A percentile compares a stretch with the other conserved stretches of the same genome.
phyloP scores from a whole-genome alignment of 2,797 vertebrate species.

The Diplodus puntazzo region DNA sequence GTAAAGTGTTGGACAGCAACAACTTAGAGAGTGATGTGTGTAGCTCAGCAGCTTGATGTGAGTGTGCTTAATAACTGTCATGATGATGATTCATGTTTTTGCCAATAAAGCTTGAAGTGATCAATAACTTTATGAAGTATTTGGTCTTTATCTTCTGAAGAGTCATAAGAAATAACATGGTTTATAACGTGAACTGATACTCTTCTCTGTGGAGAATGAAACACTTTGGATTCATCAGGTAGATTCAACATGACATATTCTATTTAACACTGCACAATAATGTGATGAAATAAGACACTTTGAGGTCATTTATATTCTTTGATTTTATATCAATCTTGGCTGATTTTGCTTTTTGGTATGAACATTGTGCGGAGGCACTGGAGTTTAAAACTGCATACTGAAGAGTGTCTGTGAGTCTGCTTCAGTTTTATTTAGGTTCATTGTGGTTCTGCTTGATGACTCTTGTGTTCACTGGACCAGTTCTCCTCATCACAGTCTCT shows the following conservation, averaged over 20 bases:
- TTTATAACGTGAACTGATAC: background rate
- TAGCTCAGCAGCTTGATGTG: conserved; percentile 16
- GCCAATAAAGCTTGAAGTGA: conserved; percentile 24
- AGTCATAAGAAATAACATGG: background rate
- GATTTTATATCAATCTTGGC: too few relatives aligned
- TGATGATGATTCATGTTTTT: conserved; percentile 6
- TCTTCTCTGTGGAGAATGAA: background rate
- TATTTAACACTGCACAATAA: background rate
- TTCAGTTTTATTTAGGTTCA: too few relatives aligned
- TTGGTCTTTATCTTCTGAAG: background rate
- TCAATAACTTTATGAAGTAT: background rate
- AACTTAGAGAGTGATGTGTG: conserved; percentile 16
- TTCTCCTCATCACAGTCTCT: too few relatives aligned
- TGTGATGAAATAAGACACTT: too few relatives aligned
- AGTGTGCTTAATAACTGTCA: conserved; percentile 30
- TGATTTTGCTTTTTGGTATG: too few relatives aligned
- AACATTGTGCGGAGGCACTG: too few relatives aligned
- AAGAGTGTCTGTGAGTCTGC: too few relatives aligned
- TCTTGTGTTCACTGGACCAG: too few relatives aligned
- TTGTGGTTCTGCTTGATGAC: background rate
- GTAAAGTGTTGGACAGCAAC: conserved; percentile 12
- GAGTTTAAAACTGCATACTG: background rate
- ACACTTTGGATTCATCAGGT: background rate
- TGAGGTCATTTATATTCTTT: too few relatives aligned
- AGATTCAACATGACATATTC: too few relatives aligned